These are phyloP conservation scores for Chlamydotis undulata DNA, from an alignment of 2,113 vertebrate species.

Conservation along the genomic window DNA sequence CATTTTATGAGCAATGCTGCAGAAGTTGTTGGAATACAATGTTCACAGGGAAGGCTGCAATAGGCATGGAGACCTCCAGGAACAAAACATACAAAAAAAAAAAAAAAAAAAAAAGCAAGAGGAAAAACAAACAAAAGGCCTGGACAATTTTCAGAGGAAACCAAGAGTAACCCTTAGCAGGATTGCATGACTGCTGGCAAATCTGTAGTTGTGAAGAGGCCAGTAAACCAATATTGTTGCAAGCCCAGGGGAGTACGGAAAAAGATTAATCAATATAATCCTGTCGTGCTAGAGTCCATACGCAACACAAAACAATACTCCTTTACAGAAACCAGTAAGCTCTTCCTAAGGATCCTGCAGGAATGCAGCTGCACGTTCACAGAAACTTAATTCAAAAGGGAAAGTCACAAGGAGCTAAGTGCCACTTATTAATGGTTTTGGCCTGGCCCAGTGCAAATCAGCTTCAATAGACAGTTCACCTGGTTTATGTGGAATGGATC, in stretches of 20 bases:
- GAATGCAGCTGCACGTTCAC: background rate
- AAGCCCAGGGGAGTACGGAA: background rate
- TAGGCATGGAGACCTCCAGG: background rate
- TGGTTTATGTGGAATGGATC: background rate
- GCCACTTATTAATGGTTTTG: background rate
- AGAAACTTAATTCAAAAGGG: background rate
- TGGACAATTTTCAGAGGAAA: constrained; percentile 40
- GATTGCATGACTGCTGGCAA: background rate
- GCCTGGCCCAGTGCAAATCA: background rate
- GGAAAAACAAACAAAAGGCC: constrained; percentile 42
- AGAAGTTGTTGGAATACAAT: background rate
- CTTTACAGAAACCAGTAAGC: background rate
- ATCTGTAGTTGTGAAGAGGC: background rate
- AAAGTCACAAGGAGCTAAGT: background rate
- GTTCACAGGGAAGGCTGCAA: background rate
- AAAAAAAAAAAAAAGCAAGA: background rate
- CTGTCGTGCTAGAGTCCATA: background rate
- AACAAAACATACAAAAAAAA: background rate
- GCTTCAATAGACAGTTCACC: background rate
- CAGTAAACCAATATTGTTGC: background rate
- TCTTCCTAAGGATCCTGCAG: background rate
- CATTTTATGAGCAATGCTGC: background rate
- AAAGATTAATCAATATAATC: background rate
- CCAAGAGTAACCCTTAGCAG: constrained; percentile 12
- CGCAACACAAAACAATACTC: background rate